phyloP scores from a whole-genome alignment of 2,797 vertebrate genomes.

The Epinephelus coioides region DNA sequence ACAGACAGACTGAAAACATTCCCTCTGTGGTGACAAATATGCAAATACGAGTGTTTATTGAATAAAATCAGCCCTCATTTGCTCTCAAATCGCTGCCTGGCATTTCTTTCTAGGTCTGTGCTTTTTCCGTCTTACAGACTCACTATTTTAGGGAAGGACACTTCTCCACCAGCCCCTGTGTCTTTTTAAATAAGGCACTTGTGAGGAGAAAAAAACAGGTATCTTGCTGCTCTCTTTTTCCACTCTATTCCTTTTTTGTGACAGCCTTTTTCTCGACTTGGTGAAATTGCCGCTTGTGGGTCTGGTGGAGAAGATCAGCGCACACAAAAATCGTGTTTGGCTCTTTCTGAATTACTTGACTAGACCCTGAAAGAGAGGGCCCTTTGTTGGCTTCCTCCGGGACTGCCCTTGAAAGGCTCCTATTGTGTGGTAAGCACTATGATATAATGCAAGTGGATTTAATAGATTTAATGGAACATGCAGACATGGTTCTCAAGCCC shows the following conservation, averaged over 20 bases:
- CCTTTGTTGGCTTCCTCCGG: constrained; percentile 81
- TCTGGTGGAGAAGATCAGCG: constrained; percentile 56
- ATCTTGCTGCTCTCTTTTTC: constrained; percentile 53
- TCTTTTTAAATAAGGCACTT: constrained; percentile 60
- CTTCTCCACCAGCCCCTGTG: constrained; percentile 13
- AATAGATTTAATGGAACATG: constrained; percentile 85
- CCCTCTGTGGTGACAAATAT: neutral
- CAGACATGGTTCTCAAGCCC: constrained; percentile 66
- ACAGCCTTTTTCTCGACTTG: constrained; percentile 52
- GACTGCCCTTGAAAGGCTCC: constrained; percentile 83
- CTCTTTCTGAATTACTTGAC: constrained; percentile 82
- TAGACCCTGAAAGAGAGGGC: constrained; percentile 77
- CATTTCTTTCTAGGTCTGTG: constrained; percentile 14
- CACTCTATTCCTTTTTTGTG: constrained; percentile 33
- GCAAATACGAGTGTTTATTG: constrained; percentile 8
- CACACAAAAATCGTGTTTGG: constrained; percentile 73
- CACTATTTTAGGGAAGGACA: constrained; percentile 36
- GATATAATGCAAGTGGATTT: constrained; percentile 85
- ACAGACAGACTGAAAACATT: constrained; percentile 6
- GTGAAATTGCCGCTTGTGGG: constrained; percentile 58
- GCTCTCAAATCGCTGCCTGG: constrained; percentile 6
- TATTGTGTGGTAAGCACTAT: constrained; percentile 82
- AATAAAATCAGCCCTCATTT: constrained; percentile 10
- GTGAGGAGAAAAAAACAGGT: constrained; percentile 37
- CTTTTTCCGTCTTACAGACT: constrained; percentile 5